These are phyloP conservation scores for Melozone crissalis DNA, from an alignment of 2,113 vertebrate species.

Conservation along the genomic window DNA sequence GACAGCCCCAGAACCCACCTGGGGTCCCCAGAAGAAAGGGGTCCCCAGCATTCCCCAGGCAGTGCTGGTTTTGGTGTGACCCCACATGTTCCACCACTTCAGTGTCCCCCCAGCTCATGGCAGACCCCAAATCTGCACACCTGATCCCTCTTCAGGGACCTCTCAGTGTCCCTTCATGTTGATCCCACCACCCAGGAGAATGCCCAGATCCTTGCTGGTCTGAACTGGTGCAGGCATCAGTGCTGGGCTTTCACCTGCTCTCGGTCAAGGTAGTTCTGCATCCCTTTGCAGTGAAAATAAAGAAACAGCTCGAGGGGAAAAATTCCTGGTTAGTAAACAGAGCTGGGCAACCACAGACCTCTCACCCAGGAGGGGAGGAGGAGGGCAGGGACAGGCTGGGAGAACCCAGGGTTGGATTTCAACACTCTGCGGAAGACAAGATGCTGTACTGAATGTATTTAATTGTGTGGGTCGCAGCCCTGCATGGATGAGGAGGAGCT, in stretches of 20 bases:
- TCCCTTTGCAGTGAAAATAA: background rate
- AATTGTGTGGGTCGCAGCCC: background rate
- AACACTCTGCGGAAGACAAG: constrained; percentile 8
- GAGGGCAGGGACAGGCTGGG: background rate
- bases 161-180: accelerated
- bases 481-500: background rate
- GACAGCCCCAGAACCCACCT: background rate
- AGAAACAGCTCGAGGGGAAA: background rate
- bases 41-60: background rate
- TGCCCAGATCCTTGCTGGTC: background rate
- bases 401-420: background rate
- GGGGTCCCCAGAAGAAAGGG: background rate
- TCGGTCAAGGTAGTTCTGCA: background rate
- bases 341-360: constrained; percentile 7
- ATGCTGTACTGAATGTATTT: background rate
- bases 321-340: constrained; percentile 1
- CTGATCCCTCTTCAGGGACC: background rate
- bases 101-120: background rate
- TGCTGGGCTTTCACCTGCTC: background rate
- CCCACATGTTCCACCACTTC: background rate
- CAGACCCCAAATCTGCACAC: background rate
- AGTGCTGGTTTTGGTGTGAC: background rate
- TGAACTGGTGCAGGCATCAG: background rate
- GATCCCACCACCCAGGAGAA: background rate
- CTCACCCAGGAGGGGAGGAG: constrained; percentile 36